Percentiles rank a stretch among this genome's conserved stretches.
Conservation (phyloP, 2,797 vertebrate species). For the Calcarius lapponicus region DNA sequence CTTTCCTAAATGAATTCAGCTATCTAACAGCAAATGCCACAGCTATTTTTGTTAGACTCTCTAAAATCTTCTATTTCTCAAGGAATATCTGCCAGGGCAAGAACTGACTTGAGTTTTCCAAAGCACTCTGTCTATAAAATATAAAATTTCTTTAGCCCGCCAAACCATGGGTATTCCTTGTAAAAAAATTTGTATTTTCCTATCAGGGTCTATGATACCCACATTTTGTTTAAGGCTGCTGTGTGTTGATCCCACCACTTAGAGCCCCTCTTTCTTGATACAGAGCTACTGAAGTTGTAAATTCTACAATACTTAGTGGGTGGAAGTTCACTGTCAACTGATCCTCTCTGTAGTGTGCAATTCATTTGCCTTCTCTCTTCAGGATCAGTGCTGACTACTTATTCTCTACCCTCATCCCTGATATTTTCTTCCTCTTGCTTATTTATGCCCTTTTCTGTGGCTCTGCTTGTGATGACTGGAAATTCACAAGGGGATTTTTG, state of each 20-base stretch:
- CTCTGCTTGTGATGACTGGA: background rate
- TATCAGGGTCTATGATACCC: background rate
- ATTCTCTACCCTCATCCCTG: background rate
- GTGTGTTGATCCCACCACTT: background rate
- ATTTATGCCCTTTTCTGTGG: background rate
- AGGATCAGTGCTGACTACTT: background rate
- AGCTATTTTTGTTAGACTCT: background rate
- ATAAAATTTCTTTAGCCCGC: background rate
- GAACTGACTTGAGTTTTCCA: background rate
- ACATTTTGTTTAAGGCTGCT: background rate
- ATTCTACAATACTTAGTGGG: fast-evolving
- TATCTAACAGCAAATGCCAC: background rate
- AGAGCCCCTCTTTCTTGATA: background rate
- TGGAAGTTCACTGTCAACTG: background rate
- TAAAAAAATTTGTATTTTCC: background rate
- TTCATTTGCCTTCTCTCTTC: background rate
- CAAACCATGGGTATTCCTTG: background rate
- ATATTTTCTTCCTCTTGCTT: background rate
- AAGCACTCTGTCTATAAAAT: background rate
- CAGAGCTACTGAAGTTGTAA: background rate
- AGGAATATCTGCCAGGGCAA: background rate
- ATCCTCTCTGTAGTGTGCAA: background rate
- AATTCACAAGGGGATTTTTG: background rate
- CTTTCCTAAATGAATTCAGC: background rate
- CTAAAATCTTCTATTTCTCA: background rate